phyloP scores from a whole-genome alignment of 2,797 vertebrate genomes.

The Adrianichthys oophorus region DNA sequence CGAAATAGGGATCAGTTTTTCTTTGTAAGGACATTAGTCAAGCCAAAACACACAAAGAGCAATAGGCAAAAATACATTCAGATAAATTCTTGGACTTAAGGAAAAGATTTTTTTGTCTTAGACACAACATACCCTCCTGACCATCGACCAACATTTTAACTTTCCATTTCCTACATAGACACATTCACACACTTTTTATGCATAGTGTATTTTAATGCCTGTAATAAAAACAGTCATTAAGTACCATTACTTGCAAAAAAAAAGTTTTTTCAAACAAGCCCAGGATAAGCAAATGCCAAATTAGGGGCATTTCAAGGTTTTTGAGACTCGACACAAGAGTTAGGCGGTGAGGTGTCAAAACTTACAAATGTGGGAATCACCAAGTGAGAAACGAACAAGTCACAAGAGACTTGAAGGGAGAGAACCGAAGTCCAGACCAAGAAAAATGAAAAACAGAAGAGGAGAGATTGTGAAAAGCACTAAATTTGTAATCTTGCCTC shows the following conservation, averaged over 20 bases:
- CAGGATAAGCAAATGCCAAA: slow-evolving; percentile 66
- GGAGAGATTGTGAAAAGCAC: slow-evolving; percentile 56
- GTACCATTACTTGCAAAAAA: slow-evolving; percentile 58
- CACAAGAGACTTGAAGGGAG: slow-evolving; percentile 40
- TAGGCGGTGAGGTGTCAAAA: slow-evolving; percentile 25
- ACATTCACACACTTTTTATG: slow-evolving; percentile 26
- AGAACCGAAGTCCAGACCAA: slow-evolving; percentile 17
- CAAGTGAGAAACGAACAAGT: slow-evolving; percentile 23
- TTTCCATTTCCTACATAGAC: background rate
- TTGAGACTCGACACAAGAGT: slow-evolving; percentile 17
- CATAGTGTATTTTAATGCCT: slow-evolving; percentile 9
- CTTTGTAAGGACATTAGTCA: slow-evolving; percentile 53
- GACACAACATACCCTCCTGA: slow-evolving; percentile 9
- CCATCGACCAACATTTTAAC: slow-evolving; percentile 11
- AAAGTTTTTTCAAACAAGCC: slow-evolving; percentile 62
- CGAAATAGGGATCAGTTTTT: slow-evolving; percentile 70
- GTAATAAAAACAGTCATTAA: slow-evolving; percentile 46
- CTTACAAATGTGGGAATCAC: slow-evolving; percentile 23
- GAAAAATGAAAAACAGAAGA: slow-evolving; percentile 52
- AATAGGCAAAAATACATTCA: too few relatives aligned
- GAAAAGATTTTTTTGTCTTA: background rate
- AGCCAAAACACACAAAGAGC: slow-evolving; percentile 64
- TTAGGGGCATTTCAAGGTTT: slow-evolving; percentile 41
- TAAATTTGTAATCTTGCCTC: slow-evolving; percentile 74
- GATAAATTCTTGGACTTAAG: too few relatives aligned